Evolutionary conservation across 2,113 vertebrate genomes (phyloP), one percentile per base, ranked within the genome.

Genomic region (Phalacrocorax pelagicus): DNA sequence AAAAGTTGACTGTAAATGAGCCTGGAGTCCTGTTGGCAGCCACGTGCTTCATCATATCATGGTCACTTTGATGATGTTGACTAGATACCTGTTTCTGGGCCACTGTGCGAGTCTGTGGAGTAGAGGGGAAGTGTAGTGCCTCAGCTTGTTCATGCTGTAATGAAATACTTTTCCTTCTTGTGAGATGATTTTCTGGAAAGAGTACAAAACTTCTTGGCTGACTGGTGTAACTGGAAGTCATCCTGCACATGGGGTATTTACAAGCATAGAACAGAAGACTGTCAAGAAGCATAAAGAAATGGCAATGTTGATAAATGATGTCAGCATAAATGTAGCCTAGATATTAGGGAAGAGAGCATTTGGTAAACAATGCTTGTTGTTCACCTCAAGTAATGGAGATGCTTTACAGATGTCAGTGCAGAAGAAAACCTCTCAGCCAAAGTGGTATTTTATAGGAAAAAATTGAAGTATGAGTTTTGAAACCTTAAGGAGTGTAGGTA

Each of bases 11-110:
- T 6, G 3, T 69, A 86, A 27, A 36, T 73, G 78, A 78, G 30
- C 34, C 49, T 70, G 17, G 16, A 78, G 44, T 34, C 22, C 38
- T 55, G 0, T 3, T 80, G 55, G 27, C 49, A 66, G 34, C 36
- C 81, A 15, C 9, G 8, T 24, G 7, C 22, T 85, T 54, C 19
- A 17, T 51, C 0, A 0, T 81, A 12, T 77, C 9, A 3, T 23
- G 21, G 54, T 40, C 15, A 20, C 29, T 81, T 34, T 67, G 63
- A 7, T 16, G 38, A 29, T 2, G 6, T 5, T 75, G 63, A 34
- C 19, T 26, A 15, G 34, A 7, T 55, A 66, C 21, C 15, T 61
- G 57, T 42, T 78, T 59, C 22, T 59, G 63, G 38, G 63, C 32
- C 29, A 1, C 40, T 66, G 16, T 46, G 61, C 16, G 40, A 58